These are phyloP conservation scores for Erebia epiphron DNA, from an alignment of 2,888 invertebrate species.

Conservation along the genomic window DNA sequence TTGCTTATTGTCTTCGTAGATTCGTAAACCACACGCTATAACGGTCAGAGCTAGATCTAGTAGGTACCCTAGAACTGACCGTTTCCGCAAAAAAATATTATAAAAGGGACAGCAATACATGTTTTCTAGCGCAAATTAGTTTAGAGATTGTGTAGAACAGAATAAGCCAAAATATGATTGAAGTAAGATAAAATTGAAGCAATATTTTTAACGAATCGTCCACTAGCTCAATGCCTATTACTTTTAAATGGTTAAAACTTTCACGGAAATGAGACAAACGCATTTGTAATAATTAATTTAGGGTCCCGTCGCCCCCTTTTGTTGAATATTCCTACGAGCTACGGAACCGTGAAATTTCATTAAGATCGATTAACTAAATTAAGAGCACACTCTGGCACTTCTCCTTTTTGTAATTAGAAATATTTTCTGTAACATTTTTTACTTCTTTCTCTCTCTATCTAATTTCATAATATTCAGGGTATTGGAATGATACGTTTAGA, in stretches of 20 bases:
- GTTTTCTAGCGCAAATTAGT: too few species aligned
- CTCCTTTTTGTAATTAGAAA: constrained; percentile 33
- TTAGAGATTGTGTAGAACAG: too few species aligned
- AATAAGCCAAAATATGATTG: too few species aligned
- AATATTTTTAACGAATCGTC: not conserved
- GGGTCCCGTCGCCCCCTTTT: constrained; percentile 33
- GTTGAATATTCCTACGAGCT: constrained; percentile 41
- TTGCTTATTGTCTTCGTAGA: too few species aligned
- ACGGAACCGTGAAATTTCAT: constrained; percentile 45
- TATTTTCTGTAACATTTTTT: constrained; percentile 12
- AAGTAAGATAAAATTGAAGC: too few species aligned
- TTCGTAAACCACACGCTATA: too few species aligned
- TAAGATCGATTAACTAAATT: constrained; percentile 45
- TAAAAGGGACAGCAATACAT: too few species aligned
- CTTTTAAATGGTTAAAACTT: constrained; percentile 37
- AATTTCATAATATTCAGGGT: not conserved
- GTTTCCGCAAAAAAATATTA: too few species aligned
- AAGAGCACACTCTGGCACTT: constrained; percentile 34
- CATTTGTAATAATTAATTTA: constrained; percentile 46
- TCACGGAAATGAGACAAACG: constrained; percentile 43
- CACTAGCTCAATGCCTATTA: constrained; percentile 5
- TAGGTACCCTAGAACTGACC: too few species aligned
- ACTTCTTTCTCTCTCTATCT: not conserved
- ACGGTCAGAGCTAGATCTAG: too few species aligned
- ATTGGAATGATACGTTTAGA: not conserved